These are phyloP conservation scores for Elysia crispata DNA, from an alignment of 2,888 invertebrate genomes.

Conservation along the genomic window DNA sequence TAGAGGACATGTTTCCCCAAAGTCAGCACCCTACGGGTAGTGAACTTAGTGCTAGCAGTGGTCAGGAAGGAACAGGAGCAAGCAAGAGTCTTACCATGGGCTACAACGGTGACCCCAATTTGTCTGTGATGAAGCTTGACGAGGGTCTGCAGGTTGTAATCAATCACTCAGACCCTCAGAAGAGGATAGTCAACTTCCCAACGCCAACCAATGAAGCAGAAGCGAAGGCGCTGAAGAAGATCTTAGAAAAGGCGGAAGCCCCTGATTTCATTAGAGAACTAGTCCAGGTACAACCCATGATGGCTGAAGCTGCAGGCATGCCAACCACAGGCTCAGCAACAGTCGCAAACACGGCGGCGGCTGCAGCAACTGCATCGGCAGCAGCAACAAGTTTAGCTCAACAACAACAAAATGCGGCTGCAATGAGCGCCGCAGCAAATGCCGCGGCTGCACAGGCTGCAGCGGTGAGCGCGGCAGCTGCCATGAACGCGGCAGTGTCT, in stretches of 20 bases:
- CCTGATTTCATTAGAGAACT: conserved; percentile 5
- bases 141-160: conserved; percentile 13
- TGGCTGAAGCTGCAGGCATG: too few relatives aligned
- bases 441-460: not conserved
- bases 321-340: not conserved
- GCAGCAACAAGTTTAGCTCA: not conserved
- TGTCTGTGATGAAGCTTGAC: conserved; percentile 13
- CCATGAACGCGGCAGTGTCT: not conserved
- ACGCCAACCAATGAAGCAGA: conserved; percentile 17
- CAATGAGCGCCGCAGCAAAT: not conserved
- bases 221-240: conserved; percentile 15
- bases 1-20: conserved; percentile 13
- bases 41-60: not conserved
- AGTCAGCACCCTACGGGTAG: not conserved
- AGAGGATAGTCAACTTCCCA: conserved; percentile 10
- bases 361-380: not conserved
- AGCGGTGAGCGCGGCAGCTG: not conserved
- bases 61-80: too few relatives aligned
- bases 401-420: not conserved
- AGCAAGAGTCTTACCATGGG: not conserved
- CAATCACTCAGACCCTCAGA: conserved; percentile 1
- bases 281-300: not conserved
- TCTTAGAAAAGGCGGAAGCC: conserved; percentile 17
- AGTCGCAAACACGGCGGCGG: not conserved
- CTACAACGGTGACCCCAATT: not conserved